Evolutionary conservation across 2,888 invertebrate species (phyloP).

Genomic region (Zele albiditarsus): DNA sequence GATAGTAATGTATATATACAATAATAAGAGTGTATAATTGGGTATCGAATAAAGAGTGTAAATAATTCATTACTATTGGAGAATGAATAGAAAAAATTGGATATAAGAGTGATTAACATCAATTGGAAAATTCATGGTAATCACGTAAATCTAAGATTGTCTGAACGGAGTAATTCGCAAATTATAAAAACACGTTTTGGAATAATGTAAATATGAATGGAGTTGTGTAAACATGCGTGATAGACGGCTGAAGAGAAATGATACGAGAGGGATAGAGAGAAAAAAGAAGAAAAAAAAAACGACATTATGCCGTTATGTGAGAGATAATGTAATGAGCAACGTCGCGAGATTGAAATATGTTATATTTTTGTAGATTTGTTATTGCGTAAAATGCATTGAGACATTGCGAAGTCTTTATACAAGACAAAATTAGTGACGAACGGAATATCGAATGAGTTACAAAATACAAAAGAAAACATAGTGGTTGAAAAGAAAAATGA

Average conservation of each 20-base stretch:
- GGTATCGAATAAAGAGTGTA: neutral
- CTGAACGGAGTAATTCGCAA: neutral
- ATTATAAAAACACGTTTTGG: neutral
- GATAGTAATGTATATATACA: slow-evolving; percentile 6
- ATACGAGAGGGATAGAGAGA: slow-evolving; percentile 30
- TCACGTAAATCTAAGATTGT: neutral
- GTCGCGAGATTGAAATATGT: slow-evolving; percentile 60
- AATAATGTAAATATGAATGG: neutral
- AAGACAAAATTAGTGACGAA: slow-evolving; percentile 54
- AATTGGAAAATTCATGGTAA: neutral
- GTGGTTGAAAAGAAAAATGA: slow-evolving; percentile 43
- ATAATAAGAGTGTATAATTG: slow-evolving; percentile 8
- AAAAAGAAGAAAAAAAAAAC: slow-evolving; percentile 29
- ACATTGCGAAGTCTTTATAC: slow-evolving; percentile 69
- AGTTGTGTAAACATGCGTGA: neutral
- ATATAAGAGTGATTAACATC: neutral
- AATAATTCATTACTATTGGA: neutral
- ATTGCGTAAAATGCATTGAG: slow-evolving; percentile 71
- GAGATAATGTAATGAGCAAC: slow-evolving; percentile 62
- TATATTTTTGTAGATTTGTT: slow-evolving; percentile 73
- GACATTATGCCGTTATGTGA: slow-evolving; percentile 61
- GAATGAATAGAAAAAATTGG: neutral
- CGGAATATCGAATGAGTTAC: slow-evolving; percentile 38
- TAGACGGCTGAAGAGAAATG: neutral
- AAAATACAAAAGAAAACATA: slow-evolving; percentile 40